Evolutionary conservation across 2,113 vertebrate species (phyloP), one percentile per base, ranked within the genome.

Genomic region (Micronycteris hirsuta): DNA sequence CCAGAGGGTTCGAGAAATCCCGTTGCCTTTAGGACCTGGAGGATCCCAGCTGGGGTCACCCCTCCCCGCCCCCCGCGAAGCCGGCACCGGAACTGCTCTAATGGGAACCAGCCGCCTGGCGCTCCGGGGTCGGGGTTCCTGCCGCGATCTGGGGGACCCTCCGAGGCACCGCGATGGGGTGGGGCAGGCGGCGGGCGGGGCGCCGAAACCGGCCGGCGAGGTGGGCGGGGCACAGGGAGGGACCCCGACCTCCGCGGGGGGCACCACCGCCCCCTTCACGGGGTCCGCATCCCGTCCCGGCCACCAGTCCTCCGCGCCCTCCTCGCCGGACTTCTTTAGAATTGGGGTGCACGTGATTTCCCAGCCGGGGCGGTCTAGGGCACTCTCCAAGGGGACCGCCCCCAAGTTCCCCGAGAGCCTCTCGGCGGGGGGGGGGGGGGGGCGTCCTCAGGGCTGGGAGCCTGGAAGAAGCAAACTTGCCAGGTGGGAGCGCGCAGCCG

Each of bases 11-110:
- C 45, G 3, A 52, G 22, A 85, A 97, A 97, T 84, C 22, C 88
- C 71, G 63, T 97, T 96, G 80, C 89, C 97, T 98, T 54, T 96
- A 97, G 97, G 96, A 97, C 97, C 97, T 76, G 36, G 95, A 47
- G 95, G 97, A 97, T 94, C 77, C 88, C 43, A 71, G 89, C 41
- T 38, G 28, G 65, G 84, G 91, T 77, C 83, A 54, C 82, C 88
- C 73, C 94, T 36, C 73, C 89, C 73, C 45, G 47, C 80, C 93
- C 98, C 94, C 96, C 38, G 95, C 94, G 41, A 83, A 81, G 87
- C 45, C n/a, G 83, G 92, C 73, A 5, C 81, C 70, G 94, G 95
- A 96, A 89, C 56, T 2, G 12, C 38, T 0, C 45, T 93, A 84
- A 86, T 20, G 10, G 92, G 56, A 94, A 97, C 78, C 15, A 89